phyloP scores from a whole-genome alignment of 2,888 invertebrate species.

The Calliphora vomitoria region DNA sequence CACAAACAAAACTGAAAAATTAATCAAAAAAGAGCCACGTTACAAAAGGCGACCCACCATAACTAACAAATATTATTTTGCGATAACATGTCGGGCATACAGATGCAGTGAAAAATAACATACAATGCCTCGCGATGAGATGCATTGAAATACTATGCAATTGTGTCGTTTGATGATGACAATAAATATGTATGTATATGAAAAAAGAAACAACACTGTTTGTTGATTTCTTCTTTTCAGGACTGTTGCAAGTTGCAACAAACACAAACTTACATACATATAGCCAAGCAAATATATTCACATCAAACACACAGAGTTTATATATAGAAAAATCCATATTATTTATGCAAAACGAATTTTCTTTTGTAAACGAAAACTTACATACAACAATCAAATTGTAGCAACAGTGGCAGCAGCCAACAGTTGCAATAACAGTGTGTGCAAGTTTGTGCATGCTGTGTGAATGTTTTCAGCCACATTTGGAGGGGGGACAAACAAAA shows the following conservation, averaged over 20 bases:
- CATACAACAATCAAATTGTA: conserved; percentile 9
- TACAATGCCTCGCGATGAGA: not conserved
- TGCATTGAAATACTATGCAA: not conserved
- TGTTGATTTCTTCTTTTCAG: not conserved
- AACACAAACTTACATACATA: not conserved
- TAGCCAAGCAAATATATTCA: not conserved
- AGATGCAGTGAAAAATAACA: not conserved
- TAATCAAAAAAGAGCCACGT: conserved; percentile 21
- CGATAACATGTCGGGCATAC: not conserved
- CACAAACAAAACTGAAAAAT: not conserved
- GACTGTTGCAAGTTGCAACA: conserved; percentile 3
- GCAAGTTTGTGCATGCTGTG: not conserved
- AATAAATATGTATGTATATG: conserved; percentile 11
- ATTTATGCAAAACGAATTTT: conserved; percentile 38
- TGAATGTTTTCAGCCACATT: conserved; percentile 1
- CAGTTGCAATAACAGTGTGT: not conserved
- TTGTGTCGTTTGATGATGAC: conserved; percentile 7
- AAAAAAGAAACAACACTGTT: not conserved
- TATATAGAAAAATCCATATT: conserved; percentile 29
- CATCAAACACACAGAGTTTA: not conserved
- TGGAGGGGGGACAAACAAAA: not conserved
- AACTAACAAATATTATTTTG: not conserved
- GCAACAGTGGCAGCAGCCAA: not conserved
- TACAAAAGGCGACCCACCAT: not conserved
- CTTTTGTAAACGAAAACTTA: conserved; percentile 30